Base-by-base conservation (phyloP, 2,113 vertebrate species). In the Eurystomus gularis region DNA sequence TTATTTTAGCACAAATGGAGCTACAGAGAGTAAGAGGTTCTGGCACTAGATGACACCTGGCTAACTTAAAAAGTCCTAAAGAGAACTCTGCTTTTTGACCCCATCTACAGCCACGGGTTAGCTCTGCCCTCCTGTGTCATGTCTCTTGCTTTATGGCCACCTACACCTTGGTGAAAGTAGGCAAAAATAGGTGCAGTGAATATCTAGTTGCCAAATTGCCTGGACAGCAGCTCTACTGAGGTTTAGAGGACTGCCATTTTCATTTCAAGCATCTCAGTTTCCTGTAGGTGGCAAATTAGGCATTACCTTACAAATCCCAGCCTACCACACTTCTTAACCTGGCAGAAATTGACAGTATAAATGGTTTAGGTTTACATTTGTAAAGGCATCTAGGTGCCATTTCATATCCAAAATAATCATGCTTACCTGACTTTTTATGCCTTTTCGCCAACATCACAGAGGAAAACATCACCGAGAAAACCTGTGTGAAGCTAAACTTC, bases 381-480 rank as follows among this genome's bases (percentile, higher is more conserved):
- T 49, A 58, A 75, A 58, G 17, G 7, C 5, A 58, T 46, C 24
- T 55, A 49, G 8, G 17, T 69, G 3, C 2, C 16, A 64, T 42
- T 82, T 91, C 29, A 58, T 10, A 52, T 52, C 15, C 42, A 82
- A 49, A 89, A 73, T 54, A 73, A 52, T 55, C 9, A 55, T 19
- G 2, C 7, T 46, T 5, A 52, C 31, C 18, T 82, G 20, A 52
- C 18, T 13, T 72, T 85, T 76, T 57, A 44, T 44, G 21, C 7
- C 6, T 61, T 44, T 54, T 46, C 8, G 7, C 52, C 70, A 39
- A 40, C 0, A 1, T 29, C 23, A 31, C 1, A 1, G n/a, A 81
- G 20, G 16, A 49, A 61, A 93, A 52, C 5, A 33, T 17, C 3
- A 3, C 9, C 9, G 9, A n/a, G 35, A 79, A 90, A 87, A 82